phyloP scores from a whole-genome alignment of 2,797 vertebrate genomes.

The Pachyuromys duprasi region DNA sequence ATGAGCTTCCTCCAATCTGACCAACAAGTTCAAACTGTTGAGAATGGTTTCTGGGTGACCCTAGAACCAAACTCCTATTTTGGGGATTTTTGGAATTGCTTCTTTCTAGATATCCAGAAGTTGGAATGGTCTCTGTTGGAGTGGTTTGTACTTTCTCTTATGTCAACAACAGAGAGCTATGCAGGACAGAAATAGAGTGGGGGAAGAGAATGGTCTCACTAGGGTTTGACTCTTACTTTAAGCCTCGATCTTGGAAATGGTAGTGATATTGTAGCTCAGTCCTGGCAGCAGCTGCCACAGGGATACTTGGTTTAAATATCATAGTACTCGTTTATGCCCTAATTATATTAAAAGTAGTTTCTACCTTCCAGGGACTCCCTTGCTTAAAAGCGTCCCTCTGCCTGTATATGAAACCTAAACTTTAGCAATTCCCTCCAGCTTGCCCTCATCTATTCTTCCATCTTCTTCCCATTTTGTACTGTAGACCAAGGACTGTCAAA shows the following conservation, averaged over 20 bases:
- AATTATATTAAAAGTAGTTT: constrained; percentile 31
- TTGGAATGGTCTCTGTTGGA: neutral
- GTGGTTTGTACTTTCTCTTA: neutral
- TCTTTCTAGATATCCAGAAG: neutral
- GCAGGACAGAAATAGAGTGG: neutral
- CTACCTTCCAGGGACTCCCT: constrained; percentile 10
- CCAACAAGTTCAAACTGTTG: neutral
- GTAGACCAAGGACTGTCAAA: neutral
- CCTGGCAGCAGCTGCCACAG: neutral
- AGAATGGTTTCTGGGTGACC: neutral
- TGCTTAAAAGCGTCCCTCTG: constrained; percentile 2
- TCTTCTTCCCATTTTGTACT: neutral
- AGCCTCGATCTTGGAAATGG: neutral
- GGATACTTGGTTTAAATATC: constrained; percentile 14
- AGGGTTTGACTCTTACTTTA: neutral
- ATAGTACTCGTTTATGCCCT: neutral
- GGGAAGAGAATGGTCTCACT: neutral
- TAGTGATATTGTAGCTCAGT: neutral
- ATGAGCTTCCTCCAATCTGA: neutral
- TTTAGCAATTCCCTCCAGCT: neutral
- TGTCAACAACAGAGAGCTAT: no score
- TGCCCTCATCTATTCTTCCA: neutral
- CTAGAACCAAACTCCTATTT: neutral
- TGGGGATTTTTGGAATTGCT: neutral
- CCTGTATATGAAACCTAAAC: neutral